Evolutionary conservation across 2,797 vertebrate species (phyloP), one percentile per base, ranked within the genome.

Genomic region (Peromyscus eremicus): DNA sequence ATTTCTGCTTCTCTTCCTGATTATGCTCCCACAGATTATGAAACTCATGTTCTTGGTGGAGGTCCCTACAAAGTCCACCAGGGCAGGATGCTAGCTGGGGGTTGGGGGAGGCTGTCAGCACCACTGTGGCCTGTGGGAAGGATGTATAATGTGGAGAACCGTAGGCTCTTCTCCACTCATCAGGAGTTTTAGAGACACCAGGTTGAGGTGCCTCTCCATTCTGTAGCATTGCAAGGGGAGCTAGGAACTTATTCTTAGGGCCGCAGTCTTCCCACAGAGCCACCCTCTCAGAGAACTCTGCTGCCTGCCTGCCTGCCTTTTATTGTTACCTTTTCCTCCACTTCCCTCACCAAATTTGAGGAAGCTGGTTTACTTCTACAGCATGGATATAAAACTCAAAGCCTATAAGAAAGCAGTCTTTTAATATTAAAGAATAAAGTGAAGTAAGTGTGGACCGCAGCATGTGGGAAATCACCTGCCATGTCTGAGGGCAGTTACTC

Each of bases 31-130:
- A 76, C 99, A 99, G 96, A 99, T 98, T 99, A 99, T 99, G 68
- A 99, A 98, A 95, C 99, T 99, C 76, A 98, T 96, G 2, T 98
- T 98, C 94, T 99, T 99, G 8, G 99, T 99, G 96, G 99, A 98
- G 76, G 98, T 97, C 4, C 97, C 97, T 10, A 99, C 99, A 94
- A 99, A 99, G 97, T 99, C 99, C 88, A 99, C 99, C 76, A 99
- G 97, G 0, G 98, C 98, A 13, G 99, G 99, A 27, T 98, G 97
- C 76, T 98, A 10, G 27, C 9, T 77, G 27, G 46, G 46, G 98
- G 79, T 95, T 98, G 23, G 99, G 98, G 2, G 99, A 98, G 52
- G 99, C 98, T 0, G 98, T 99, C 49, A 99, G 96, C 43, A 99
- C 99, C 99, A 99, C 89, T 99, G 99, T 0, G 99, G 99, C 92